Percentiles rank a stretch among this genome's conserved stretches.
Evolutionary conservation across 2,113 vertebrate species (phyloP).

Genomic region (Takifugu flavidus): DNA sequence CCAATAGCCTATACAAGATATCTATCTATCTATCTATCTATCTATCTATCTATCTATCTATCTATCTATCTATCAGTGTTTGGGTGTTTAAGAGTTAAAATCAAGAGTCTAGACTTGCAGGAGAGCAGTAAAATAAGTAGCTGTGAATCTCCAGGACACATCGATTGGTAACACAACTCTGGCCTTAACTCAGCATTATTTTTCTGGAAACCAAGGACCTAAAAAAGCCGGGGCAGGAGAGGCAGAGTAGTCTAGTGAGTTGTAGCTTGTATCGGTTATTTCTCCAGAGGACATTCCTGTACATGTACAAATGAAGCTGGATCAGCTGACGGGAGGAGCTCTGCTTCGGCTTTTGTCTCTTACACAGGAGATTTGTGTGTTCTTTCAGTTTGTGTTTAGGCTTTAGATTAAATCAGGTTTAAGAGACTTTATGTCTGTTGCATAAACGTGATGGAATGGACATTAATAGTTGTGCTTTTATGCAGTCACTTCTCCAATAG

Average conservation of each 20-base stretch:
- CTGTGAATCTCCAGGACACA: too few species aligned
- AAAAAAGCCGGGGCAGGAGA: neutral
- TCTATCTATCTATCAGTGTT: too few species aligned
- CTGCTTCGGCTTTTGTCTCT: neutral
- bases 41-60: too few species aligned
- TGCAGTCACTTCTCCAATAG: neutral
- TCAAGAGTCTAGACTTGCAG: too few species aligned
- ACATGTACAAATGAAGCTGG: slow-evolving; percentile 15
- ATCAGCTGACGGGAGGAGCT: slow-evolving; percentile 8
- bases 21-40: too few species aligned
- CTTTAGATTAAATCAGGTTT: neutral
- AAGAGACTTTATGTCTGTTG: neutral
- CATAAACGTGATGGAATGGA: neutral
- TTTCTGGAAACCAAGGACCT: too few species aligned
- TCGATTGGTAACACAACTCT: too few species aligned
- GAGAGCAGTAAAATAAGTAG: too few species aligned
- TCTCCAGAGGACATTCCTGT: slow-evolving; percentile 20
- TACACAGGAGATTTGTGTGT: slow-evolving; percentile 27
- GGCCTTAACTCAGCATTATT: too few species aligned
- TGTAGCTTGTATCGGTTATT: slow-evolving; percentile 43
- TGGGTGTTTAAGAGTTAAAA: too few species aligned
- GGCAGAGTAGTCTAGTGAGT: slow-evolving; percentile 42
- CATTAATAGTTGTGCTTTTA: neutral
- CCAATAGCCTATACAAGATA: too few species aligned
- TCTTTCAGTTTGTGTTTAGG: slow-evolving; percentile 16